Evolutionary conservation across 2,888 invertebrate genomes (phyloP).

Genomic region (Blastobasis lacticolella): DNA sequence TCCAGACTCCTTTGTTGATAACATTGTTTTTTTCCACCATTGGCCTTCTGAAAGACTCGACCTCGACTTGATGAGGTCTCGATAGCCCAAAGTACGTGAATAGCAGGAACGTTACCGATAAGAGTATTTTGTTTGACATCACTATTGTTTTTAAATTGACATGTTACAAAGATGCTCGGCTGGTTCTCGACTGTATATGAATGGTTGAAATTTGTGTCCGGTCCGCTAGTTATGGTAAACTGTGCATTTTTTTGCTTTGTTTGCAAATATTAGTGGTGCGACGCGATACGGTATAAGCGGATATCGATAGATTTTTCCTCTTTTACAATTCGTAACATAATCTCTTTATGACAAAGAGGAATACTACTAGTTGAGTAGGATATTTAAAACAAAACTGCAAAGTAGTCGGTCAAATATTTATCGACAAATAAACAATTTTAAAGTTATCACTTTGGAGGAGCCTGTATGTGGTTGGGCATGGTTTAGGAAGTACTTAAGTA

Average conservation of each 20-base stretch:
- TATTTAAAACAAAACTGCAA: no score
- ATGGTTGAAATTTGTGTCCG: constrained; percentile 31
- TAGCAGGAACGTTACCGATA: constrained; percentile 18
- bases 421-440: no score
- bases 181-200: constrained; percentile 10
- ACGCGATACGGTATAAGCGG: constrained; percentile 13
- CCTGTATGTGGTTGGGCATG: no score
- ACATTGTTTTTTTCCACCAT: constrained; percentile 46
- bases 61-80: constrained; percentile 18
- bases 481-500: no score
- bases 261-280: constrained; percentile 28
- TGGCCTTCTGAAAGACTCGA: constrained; percentile 19
- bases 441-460: no score
- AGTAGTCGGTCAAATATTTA: no score
- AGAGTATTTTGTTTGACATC: constrained; percentile 32
- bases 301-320: constrained; percentile 1
- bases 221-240: constrained; percentile 24
- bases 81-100: no score
- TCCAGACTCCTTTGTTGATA: constrained; percentile 52
- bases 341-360: no score
- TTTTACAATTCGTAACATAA: no score
- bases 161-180: constrained; percentile 10
- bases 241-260: constrained; percentile 26
- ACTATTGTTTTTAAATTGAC: constrained; percentile 21
- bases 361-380: no score